Evolutionary conservation across 2,113 vertebrate genomes (phyloP), one percentile per base, ranked within the genome.

Genomic region (Oncorhynchus kisutch): DNA sequence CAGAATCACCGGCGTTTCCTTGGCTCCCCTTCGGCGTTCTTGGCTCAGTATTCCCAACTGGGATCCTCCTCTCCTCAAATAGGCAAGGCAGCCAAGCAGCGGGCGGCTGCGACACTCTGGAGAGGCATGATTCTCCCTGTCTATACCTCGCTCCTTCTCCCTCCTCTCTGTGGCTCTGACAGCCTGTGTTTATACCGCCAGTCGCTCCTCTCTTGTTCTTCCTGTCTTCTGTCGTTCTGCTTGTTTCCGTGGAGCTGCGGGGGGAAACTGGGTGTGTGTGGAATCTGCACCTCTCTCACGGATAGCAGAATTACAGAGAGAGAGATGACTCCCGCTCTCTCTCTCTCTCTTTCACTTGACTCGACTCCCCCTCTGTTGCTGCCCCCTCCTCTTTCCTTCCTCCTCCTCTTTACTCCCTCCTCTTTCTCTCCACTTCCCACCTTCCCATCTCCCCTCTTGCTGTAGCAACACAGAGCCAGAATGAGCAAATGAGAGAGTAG

Each of bases 261-360:
- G 76, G 71, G 49, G 74, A 20, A 83, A 73, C 29, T 22, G 77
- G 70, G 84, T 71, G 76, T 62, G 81, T 72, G 73, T 20, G 45
- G 66, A 80, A 49, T 75, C 81, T 71, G 73, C 71, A n/a, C 77
- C 57, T 76, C 67, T 70, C 77, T 82, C 69, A 76, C 74, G 34
- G 84, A 89, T 80, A 74, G 70, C 72, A 39, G 65, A 70, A 75
- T 45, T 13, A 67, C 54, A 71, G 75, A 48, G 45, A 71, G 71
- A 82, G 80, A 81, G 80, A 54, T 74, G 70, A 83, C 86, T 90
- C 90, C 87, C 89, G 88, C 90, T 90, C 86, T 82, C 70, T 71
- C 68, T 70, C 79, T 76, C 78, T 60, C 76, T 67, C 83, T 80
- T 76, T 1, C 75, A 80, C 84, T 79, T 9, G 39, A 8, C 70